Conservation (phyloP, 1,140 invertebrate genomes). For the Andrena cerasifolii region DNA sequence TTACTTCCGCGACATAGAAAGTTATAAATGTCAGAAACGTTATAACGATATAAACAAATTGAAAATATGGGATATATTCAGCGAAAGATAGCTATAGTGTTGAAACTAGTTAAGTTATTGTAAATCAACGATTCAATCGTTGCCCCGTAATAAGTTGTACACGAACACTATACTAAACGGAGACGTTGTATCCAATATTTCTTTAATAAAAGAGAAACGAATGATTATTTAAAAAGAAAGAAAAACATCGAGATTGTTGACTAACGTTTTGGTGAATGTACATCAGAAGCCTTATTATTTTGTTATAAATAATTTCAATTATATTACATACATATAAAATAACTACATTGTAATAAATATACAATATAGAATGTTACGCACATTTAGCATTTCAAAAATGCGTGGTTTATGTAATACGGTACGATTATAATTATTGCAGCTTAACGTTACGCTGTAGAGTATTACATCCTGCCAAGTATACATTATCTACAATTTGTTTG, state of each 20-base stretch:
- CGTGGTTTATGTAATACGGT: conserved; percentile 45
- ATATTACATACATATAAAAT: conserved; percentile 57
- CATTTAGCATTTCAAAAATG: conserved; percentile 36
- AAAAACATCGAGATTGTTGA: conserved; percentile 13
- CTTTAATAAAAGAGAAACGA: not conserved
- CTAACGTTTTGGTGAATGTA: conserved; percentile 35
- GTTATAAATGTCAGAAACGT: not conserved
- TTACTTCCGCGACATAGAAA: conserved; percentile 3
- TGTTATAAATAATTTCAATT: conserved; percentile 55
- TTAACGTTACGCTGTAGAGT: conserved; percentile 20
- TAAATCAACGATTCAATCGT: not conserved
- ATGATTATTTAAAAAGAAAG: conserved; percentile 8
- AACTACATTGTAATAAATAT: conserved; percentile 54
- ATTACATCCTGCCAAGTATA: conserved; percentile 48
- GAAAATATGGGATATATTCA: conserved; percentile 8
- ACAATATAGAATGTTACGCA: conserved; percentile 51
- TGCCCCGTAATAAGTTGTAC: not conserved
- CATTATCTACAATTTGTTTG: conserved; percentile 46
- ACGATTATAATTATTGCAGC: conserved; percentile 51
- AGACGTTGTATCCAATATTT: not conserved
- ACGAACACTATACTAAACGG: not conserved
- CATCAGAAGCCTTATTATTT: conserved; percentile 47
- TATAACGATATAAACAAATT: conserved; percentile 11
- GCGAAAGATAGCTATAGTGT: not conserved
- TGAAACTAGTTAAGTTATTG: not conserved